Evolutionary conservation across 2,888 invertebrate genomes (phyloP).

Genomic region (Pachycephus smyrnensis): DNA sequence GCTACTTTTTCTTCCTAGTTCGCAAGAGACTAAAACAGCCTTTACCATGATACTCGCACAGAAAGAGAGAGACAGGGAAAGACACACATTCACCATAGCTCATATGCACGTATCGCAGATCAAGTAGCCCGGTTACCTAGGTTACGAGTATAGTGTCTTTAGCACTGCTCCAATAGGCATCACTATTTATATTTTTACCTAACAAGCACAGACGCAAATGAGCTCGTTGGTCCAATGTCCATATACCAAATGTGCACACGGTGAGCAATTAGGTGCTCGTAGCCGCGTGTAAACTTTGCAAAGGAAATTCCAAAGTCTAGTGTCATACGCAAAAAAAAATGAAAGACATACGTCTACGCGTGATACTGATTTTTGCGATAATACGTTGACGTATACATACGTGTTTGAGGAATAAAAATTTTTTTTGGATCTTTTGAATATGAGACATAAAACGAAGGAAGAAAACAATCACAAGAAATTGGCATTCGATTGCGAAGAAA

Average conservation of each 20-base stretch:
- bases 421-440: neutral
- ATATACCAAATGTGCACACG: neutral
- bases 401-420: neutral
- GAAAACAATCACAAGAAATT: neutral
- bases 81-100: neutral
- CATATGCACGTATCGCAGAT: neutral
- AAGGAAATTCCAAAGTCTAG: too few relatives aligned
- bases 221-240: neutral
- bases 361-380: neutral
- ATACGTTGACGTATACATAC: neutral
- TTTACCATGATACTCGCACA: neutral
- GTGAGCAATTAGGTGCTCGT: neutral
- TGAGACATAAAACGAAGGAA: neutral
- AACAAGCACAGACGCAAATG: neutral
- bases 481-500: neutral
- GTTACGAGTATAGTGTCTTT: neutral
- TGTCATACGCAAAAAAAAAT: neutral
- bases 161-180: neutral
- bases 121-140: neutral
- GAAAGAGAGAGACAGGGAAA: neutral
- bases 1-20: neutral
- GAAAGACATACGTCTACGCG: neutral
- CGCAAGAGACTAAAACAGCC: neutral
- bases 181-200: neutral
- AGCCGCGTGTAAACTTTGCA: neutral